phyloP scores from a whole-genome alignment of 2,888 invertebrate species.

The Melinaea marsaeus region DNA sequence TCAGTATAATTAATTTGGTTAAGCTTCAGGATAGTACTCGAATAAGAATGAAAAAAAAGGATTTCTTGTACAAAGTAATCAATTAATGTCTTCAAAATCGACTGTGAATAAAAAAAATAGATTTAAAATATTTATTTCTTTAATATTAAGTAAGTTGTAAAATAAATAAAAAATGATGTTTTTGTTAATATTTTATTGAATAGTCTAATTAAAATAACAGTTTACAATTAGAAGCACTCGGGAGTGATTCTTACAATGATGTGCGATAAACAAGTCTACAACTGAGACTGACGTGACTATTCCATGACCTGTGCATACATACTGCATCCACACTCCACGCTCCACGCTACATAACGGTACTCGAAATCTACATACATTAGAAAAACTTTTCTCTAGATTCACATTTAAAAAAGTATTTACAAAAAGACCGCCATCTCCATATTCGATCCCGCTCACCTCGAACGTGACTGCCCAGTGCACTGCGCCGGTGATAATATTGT shows the following conservation, averaged over 20 bases:
- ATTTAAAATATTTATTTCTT: background rate
- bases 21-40: too few relatives aligned
- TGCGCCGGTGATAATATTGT: too few relatives aligned
- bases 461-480: too few relatives aligned
- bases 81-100: too few relatives aligned
- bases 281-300: slow-evolving; percentile 3
- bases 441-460: background rate
- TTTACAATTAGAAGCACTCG: slow-evolving; percentile 17
- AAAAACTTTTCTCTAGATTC: slow-evolving; percentile 43
- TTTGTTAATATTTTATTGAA: slow-evolving; percentile 32
- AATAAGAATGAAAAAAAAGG: too few relatives aligned
- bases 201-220: slow-evolving; percentile 23
- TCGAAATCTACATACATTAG: slow-evolving; percentile 47
- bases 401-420: slow-evolving; percentile 61
- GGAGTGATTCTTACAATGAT: slow-evolving; percentile 13
- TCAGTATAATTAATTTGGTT: too few relatives aligned
- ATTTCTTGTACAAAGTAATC: too few relatives aligned
- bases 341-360: slow-evolving; percentile 37
- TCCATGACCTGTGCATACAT: slow-evolving; percentile 18
- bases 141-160: background rate
- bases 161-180: slow-evolving; percentile 15
- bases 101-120: background rate
- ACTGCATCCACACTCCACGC: background rate
- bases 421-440: slow-evolving; percentile 36
- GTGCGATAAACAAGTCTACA: slow-evolving; percentile 12